A percentile compares a stretch with the other conserved stretches of the same genome.
These are phyloP conservation scores for Dryobota labecula DNA, from an alignment of 2,888 invertebrate species.

Conservation along the genomic window DNA sequence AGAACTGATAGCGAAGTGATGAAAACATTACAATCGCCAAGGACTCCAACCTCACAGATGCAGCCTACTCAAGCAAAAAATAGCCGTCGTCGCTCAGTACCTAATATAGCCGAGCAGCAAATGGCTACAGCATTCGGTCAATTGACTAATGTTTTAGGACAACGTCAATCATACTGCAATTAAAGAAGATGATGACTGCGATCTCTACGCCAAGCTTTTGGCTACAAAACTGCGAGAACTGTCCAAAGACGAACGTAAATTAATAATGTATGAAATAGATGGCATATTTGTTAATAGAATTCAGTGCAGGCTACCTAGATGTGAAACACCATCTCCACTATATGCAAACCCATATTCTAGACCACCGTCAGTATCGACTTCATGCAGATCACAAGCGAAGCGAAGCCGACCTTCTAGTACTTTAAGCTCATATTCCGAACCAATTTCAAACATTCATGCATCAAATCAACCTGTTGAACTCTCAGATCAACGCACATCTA, in stretches of 20 bases:
- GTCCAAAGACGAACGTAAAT: slow-evolving; percentile 50
- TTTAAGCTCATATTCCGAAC: slow-evolving; percentile 56
- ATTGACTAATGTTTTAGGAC: slow-evolving; percentile 33
- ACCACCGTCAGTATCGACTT: slow-evolving; percentile 43
- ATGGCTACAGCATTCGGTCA: slow-evolving; percentile 26
- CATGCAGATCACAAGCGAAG: slow-evolving; percentile 44
- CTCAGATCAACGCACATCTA: slow-evolving; percentile 47
- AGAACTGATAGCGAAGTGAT: slow-evolving; percentile 49
- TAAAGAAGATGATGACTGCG: slow-evolving; percentile 64
- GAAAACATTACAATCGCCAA: slow-evolving; percentile 37
- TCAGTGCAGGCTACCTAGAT: slow-evolving; percentile 18
- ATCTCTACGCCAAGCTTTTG: slow-evolving; percentile 64
- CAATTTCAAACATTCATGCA: slow-evolving; percentile 47
- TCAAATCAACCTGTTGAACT: slow-evolving; percentile 56
- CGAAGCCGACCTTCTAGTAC: slow-evolving; percentile 53
- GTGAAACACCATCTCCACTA: slow-evolving; percentile 23
- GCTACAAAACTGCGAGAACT: slow-evolving; percentile 63
- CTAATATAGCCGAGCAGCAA: slow-evolving; percentile 16
- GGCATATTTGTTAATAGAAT: slow-evolving; percentile 56
- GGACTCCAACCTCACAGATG: slow-evolving; percentile 33
- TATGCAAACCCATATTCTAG: slow-evolving; percentile 35
- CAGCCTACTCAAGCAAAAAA: slow-evolving; percentile 54
- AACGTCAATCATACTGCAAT: slow-evolving; percentile 36
- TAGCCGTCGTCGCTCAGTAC: slow-evolving; percentile 29
- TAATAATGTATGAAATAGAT: slow-evolving; percentile 61